Evolutionary conservation across 2,113 vertebrate species (phyloP).

Genomic region (Marmota monax): DNA sequence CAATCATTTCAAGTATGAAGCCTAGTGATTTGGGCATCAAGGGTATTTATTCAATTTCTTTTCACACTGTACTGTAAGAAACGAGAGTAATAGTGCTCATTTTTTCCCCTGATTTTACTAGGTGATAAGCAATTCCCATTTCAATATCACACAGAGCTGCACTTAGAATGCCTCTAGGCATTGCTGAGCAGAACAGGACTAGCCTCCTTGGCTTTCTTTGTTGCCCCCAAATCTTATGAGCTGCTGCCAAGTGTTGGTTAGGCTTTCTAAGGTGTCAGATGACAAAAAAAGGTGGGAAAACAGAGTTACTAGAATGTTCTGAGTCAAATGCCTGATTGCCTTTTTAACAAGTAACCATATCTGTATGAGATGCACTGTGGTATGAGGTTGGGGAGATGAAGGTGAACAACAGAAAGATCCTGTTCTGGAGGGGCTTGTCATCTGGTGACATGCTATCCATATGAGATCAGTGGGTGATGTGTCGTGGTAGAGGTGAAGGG

Average conservation of each 20-base stretch:
- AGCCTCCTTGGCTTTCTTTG: not conserved
- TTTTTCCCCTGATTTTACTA: constrained; percentile 49
- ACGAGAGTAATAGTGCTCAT: constrained; percentile 47
- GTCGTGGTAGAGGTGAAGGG: not conserved
- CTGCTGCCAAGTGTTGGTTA: not conserved
- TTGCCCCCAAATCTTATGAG: not conserved
- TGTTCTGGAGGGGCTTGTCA: not conserved
- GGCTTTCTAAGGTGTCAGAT: not conserved
- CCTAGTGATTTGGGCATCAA: constrained; percentile 60
- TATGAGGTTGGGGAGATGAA: not conserved
- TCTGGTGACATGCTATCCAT: not conserved
- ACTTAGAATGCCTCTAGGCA: not conserved
- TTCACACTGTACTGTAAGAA: constrained; percentile 48
- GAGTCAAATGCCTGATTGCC: not conserved
- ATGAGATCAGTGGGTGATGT: not conserved
- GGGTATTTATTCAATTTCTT: constrained; percentile 72
- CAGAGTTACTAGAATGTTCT: not conserved
- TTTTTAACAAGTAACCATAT: not conserved
- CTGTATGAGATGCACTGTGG: fast-evolving
- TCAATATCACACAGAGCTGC: not conserved
- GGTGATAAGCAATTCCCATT: constrained; percentile 47
- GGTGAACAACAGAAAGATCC: not conserved
- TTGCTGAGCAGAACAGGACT: not conserved
- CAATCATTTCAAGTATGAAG: constrained; percentile 58
- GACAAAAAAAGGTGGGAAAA: not conserved